Evolutionary conservation across 64 coral and sea anemone species (phyloP).

Genomic region (Pachyseris speciosa): DNA sequence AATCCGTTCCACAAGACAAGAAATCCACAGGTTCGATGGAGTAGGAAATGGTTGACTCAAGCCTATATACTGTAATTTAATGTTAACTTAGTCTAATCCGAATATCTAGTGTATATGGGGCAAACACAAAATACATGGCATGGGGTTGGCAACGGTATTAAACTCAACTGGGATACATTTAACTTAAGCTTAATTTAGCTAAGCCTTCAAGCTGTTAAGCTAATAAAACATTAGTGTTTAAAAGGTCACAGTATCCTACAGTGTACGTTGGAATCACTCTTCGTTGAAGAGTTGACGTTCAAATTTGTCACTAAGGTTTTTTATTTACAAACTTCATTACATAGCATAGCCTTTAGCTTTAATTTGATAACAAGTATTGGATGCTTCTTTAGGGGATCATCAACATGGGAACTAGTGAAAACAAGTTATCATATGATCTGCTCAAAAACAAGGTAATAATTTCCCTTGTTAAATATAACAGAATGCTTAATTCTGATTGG

Average conservation of each 20-base stretch:
- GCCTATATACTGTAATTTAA: neutral
- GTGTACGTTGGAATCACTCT: too few relatives aligned
- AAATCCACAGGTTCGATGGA: slow-evolving; percentile 45
- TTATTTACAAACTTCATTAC: neutral
- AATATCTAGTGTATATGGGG: neutral
- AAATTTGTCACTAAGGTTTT: neutral
- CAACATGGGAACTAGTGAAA: slow-evolving; percentile 79
- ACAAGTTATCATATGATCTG: slow-evolving; percentile 74
- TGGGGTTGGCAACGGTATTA: too few relatives aligned
- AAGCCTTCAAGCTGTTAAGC: too few relatives aligned
- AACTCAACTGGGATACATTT: too few relatives aligned
- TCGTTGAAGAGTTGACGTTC: too few relatives aligned
- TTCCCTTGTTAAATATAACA: neutral
- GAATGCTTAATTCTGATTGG: too few relatives aligned
- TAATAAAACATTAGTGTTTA: too few relatives aligned
- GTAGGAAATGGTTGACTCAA: neutral
- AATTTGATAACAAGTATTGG: neutral
- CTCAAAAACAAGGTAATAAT: slow-evolving; percentile 73
- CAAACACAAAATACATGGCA: too few relatives aligned
- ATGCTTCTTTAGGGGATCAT: slow-evolving; percentile 71
- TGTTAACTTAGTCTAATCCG: neutral
- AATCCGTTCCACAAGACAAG: slow-evolving; percentile 34
- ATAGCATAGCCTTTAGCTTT: too few relatives aligned
- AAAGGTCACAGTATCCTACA: too few relatives aligned
- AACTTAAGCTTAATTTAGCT: too few relatives aligned